Evolutionary conservation across 2,113 vertebrate species (phyloP), one percentile per base, ranked within the genome.

Genomic region (Rhinichthys klamathensis): DNA sequence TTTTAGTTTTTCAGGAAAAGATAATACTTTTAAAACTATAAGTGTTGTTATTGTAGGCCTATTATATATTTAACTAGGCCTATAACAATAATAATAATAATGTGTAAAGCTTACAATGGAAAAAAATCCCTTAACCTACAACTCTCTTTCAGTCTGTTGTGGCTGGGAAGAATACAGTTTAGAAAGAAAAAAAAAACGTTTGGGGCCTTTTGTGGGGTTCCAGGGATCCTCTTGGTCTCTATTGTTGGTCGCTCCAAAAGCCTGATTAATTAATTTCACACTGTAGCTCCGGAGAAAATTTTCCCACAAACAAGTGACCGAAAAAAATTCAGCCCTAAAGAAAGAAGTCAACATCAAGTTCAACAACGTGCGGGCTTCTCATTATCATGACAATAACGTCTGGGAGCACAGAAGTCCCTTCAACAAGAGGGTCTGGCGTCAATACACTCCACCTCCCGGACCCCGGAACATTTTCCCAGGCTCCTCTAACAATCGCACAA

Each of bases 301-400:
- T 95, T 95, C 93, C 94, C 94, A 95, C 94, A 95, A 96, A 95
- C 91, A 94, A 94, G 92, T 86, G 92, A 89, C 92, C 85, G 90
- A 91, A 44, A 72, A 89, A 91, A 92, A 91, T 87, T 88, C 84
- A 89, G 78, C 86, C 89, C 87, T 75, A 93, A 91, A 91, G 91
- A 95, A 94, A 95, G 95, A 94, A 96, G 95, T 96, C 96, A 96
- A 96, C 95, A 96, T 96, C 96, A 97, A 97, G 96, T 97, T 97
- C 96, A 97, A 96, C 95, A 95, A 93, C 96, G 93, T 94, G 94
- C 94, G 92, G 94, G 93, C 89, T 83, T 86, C 90, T 92, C 27
- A 96, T 97, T 96, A 96, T 75, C 96, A 97, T 97, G 89, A 96
- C 94, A 97, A 97, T 95, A 87, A 87, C 93, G 96, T 96, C 96